These are phyloP conservation scores for Potamarius usumacintae DNA, from an alignment of 2,113 vertebrate genomes.

Conservation along the genomic window DNA sequence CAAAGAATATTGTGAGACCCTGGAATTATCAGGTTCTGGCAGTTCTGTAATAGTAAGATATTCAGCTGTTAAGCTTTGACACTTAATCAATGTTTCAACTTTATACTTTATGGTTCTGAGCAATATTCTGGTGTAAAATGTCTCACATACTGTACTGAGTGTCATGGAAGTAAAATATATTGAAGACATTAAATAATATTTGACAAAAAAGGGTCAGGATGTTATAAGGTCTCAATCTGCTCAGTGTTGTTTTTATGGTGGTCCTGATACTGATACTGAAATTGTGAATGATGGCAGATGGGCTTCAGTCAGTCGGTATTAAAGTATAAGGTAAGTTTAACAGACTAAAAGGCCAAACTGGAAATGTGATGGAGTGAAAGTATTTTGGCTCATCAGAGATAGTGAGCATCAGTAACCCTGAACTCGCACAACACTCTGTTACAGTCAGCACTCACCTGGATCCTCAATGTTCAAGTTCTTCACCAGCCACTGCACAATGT, in stretches of 20 bases:
- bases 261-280: background rate
- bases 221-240: background rate
- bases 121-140: background rate
- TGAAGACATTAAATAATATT: background rate
- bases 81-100: background rate
- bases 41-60: background rate
- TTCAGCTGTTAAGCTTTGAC: background rate
- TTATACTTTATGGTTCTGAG: background rate
- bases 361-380: background rate
- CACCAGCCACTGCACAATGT: slow-evolving; percentile 97
- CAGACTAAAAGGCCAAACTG: background rate
- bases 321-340: background rate
- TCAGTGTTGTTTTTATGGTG: background rate
- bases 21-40: background rate
- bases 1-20: background rate
- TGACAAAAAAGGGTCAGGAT: background rate
- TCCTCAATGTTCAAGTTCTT: slow-evolving; percentile 97
- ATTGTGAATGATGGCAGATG: background rate
- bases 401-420: background rate
- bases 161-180: background rate
- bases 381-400: background rate
- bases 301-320: background rate
- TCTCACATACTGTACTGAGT: background rate
- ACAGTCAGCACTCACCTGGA: slow-evolving; percentile 79
- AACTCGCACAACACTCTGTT: background rate